These are phyloP conservation scores for Chascanopsetta lugubris DNA, from an alignment of 2,113 vertebrate species.

Conservation along the genomic window DNA sequence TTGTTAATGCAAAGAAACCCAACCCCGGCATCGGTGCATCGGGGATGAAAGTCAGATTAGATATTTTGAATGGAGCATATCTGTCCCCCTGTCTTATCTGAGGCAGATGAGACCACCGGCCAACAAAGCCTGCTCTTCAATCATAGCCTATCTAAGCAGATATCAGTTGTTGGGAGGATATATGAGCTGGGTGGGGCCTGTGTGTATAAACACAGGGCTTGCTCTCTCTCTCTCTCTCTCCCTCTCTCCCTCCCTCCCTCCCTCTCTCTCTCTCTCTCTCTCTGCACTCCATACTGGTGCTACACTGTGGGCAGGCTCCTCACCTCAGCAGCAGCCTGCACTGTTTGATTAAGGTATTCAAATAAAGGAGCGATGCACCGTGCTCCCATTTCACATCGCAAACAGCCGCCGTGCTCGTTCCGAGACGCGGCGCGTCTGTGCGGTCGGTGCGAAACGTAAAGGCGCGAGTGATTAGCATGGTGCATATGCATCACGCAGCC, in stretches of 20 bases:
- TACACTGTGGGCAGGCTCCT: slow-evolving; percentile 54
- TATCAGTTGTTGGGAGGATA: slow-evolving; percentile 78
- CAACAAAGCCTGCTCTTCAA: slow-evolving; percentile 76
- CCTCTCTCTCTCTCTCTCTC: slow-evolving; percentile 13
- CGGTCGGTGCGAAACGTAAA: no score
- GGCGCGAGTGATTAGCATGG: slow-evolving; percentile 19
- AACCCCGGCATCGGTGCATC: slow-evolving; percentile 41
- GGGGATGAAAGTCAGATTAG: slow-evolving; percentile 65
- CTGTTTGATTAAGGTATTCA: slow-evolving; percentile 80
- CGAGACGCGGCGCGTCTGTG: slow-evolving; percentile 12
- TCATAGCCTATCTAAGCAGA: slow-evolving; percentile 70
- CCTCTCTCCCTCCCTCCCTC: slow-evolving; percentile 22
- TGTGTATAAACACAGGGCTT: slow-evolving; percentile 69
- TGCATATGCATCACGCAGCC: slow-evolving; percentile 14
- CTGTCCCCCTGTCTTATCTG: slow-evolving; percentile 62
- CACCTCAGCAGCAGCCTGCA: slow-evolving; percentile 53
- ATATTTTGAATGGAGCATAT: slow-evolving; percentile 66
- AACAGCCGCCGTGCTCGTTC: slow-evolving; percentile 44
- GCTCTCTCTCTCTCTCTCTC: slow-evolving; percentile 21
- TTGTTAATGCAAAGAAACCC: slow-evolving; percentile 51
- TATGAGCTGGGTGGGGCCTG: slow-evolving; percentile 78
- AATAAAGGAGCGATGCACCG: slow-evolving; percentile 73
- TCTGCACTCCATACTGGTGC: slow-evolving; percentile 46
- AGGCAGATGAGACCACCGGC: slow-evolving; percentile 68
- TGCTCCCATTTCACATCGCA: slow-evolving; percentile 67